These are phyloP conservation scores for Dasyurus viverrinus DNA, from an alignment of 2,113 vertebrate species.

Conservation along the genomic window DNA sequence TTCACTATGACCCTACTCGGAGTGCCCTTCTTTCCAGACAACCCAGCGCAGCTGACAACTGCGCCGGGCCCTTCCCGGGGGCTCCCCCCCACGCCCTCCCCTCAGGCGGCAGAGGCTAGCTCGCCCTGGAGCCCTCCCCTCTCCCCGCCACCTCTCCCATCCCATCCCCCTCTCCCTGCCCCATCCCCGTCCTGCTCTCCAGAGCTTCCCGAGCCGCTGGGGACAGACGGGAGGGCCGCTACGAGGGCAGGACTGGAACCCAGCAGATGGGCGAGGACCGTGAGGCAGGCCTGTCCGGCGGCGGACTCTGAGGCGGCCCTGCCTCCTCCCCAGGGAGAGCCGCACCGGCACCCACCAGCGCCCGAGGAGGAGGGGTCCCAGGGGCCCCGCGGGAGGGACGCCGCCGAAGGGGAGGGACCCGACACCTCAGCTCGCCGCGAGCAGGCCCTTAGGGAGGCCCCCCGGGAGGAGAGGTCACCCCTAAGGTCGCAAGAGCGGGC, in stretches of 20 bases:
- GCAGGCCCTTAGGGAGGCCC: background rate
- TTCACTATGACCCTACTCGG: background rate
- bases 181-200: conserved; percentile 15
- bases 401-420: too few relatives aligned
- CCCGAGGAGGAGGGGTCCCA: background rate
- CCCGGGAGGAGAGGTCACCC: too few relatives aligned
- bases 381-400: background rate
- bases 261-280: background rate
- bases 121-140: too few relatives aligned
- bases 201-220: background rate
- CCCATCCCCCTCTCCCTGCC: background rate
- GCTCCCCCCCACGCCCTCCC: conserved; percentile 1
- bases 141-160: too few relatives aligned
- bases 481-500: background rate
- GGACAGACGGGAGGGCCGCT: background rate
- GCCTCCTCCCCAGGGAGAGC: background rate
- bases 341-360: background rate
- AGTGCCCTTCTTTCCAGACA: background rate
- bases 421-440: background rate
- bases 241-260: background rate
- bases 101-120: background rate
- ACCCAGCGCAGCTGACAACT: background rate
- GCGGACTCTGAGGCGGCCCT: background rate
- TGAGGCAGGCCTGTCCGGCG: background rate
- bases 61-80: background rate